Percentiles rank a stretch among this genome's conserved stretches.
phyloP scores from a whole-genome alignment of 1,140 invertebrate species.

The Mercenaria mercenaria region DNA sequence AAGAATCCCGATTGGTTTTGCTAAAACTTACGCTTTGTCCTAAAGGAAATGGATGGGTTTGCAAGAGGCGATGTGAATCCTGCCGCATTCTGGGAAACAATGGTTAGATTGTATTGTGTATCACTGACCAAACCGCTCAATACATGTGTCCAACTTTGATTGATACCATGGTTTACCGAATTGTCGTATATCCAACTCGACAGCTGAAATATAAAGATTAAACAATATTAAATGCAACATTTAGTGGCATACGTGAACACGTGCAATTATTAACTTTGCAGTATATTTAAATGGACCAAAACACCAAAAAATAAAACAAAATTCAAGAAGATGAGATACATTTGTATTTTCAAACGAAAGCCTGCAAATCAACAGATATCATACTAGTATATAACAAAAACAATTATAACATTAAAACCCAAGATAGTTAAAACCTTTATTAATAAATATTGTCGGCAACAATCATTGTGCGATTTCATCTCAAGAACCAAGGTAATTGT shows the following conservation, averaged over 20 bases:
- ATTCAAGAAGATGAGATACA: too few species aligned
- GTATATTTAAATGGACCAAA: not conserved
- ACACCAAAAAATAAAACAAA: too few species aligned
- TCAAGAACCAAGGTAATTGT: too few species aligned
- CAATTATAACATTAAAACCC: too few species aligned
- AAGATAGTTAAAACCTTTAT: too few species aligned
- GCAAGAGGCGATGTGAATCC: not conserved
- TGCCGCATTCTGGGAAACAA: conserved; percentile 2
- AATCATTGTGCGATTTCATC: too few species aligned
- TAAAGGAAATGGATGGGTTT: not conserved
- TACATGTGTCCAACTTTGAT: conserved; percentile 45
- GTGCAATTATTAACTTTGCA: not conserved
- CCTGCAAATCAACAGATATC: too few species aligned
- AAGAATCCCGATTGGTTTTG: too few species aligned
- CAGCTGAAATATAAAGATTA: conserved; percentile 22
- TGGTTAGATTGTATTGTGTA: conserved; percentile 18
- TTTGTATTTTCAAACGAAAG: too few species aligned
- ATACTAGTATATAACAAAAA: too few species aligned
- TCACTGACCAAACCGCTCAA: not conserved
- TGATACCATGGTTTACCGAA: conserved; percentile 19
- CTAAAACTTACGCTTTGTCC: conserved; percentile 38
- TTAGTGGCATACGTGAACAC: not conserved
- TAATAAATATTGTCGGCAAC: too few species aligned
- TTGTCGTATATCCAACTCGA: not conserved
- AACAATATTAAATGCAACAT: not conserved